phyloP scores from a whole-genome alignment of 2,113 vertebrate species.

The Girardinichthys multiradiatus region DNA sequence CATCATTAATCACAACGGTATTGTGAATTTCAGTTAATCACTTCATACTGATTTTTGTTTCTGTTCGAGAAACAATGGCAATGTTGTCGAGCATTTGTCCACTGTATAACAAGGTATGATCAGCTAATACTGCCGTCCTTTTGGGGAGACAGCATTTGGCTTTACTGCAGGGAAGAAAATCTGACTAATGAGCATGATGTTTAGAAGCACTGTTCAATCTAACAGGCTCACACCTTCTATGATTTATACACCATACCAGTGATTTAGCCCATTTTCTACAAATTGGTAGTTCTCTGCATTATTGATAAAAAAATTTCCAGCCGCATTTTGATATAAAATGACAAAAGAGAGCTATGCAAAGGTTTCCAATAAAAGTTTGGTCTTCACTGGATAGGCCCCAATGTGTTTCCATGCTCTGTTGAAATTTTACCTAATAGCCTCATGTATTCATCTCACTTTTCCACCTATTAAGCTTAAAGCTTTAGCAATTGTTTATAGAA shows the following conservation, averaged over 20 bases:
- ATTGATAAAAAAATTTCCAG: neutral
- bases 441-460: no score
- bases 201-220: slow-evolving; percentile 18
- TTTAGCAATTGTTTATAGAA: no score
- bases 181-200: slow-evolving; percentile 17
- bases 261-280: slow-evolving; percentile 27
- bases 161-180: slow-evolving; percentile 18
- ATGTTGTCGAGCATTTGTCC: slow-evolving; percentile 53
- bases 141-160: slow-evolving; percentile 76
- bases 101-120: slow-evolving; percentile 53
- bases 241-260: slow-evolving; percentile 26
- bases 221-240: slow-evolving; percentile 31
- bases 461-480: no score
- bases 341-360: neutral
- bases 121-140: slow-evolving; percentile 77
- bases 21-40: neutral
- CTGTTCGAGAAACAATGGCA: slow-evolving; percentile 4
- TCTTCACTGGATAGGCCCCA: neutral
- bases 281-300: slow-evolving; percentile 9
- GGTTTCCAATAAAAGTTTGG: neutral
- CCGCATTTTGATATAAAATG: neutral
- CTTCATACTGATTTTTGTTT: neutral
- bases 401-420: neutral
- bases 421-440: no score
- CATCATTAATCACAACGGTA: slow-evolving; percentile 2